These are phyloP conservation scores for Pocota personata DNA, from an alignment of 2,888 invertebrate genomes.

Conservation along the genomic window DNA sequence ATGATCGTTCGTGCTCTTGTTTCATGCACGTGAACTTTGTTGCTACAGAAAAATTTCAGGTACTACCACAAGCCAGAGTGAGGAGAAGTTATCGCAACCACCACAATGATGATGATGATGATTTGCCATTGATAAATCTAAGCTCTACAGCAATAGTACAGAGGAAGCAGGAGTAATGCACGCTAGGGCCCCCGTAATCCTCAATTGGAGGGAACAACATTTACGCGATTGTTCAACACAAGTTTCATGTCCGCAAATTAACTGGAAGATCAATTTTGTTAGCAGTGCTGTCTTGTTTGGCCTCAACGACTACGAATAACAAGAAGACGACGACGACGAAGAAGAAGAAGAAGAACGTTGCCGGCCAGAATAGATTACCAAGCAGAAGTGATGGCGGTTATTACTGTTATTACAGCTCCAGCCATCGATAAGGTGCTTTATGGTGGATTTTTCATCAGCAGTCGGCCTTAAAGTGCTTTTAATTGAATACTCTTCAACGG, in stretches of 20 bases:
- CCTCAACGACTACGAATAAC: background rate
- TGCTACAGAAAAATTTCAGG: background rate
- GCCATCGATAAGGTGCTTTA: constrained; percentile 72
- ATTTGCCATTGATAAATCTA: constrained; percentile 71
- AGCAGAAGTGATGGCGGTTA: constrained; percentile 74
- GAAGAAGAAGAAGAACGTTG: constrained; percentile 19
- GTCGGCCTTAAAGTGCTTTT: constrained; percentile 69
- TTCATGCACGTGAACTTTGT: constrained; percentile 68
- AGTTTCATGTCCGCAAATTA: constrained; percentile 72
- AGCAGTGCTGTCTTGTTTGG: constrained; percentile 16
- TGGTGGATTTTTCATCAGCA: constrained; percentile 70
- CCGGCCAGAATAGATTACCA: constrained; percentile 52
- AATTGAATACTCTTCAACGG: constrained; percentile 62
- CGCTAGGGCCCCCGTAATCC: constrained; percentile 25
- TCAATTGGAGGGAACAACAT: constrained; percentile 34
- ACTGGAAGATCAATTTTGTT: constrained; percentile 67
- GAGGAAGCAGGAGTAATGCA: constrained; percentile 32
- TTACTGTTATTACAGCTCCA: constrained; percentile 71
- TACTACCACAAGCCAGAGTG: constrained; percentile 22
- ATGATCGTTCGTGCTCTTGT: constrained; percentile 73
- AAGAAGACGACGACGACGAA: background rate
- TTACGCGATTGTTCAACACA: constrained; percentile 69
- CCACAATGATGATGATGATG: constrained; percentile 64
- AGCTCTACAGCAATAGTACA: background rate
- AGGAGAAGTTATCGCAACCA: constrained; percentile 52